These are phyloP conservation scores for Gymnobelideus leadbeateri DNA, from an alignment of 2,113 vertebrate genomes.

Conservation along the genomic window DNA sequence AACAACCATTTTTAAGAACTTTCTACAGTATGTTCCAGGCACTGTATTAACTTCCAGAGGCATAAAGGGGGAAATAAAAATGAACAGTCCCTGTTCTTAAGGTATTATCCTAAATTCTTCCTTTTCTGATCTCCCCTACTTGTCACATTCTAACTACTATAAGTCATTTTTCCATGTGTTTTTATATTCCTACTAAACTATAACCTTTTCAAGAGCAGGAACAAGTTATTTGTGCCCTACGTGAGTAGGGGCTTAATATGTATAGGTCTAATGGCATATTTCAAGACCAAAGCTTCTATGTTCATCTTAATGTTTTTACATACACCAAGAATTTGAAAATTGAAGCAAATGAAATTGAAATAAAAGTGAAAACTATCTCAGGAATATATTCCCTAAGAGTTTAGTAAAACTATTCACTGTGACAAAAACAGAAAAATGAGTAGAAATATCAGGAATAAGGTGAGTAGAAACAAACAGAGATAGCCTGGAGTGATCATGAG, in stretches of 20 bases:
- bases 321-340: neutral
- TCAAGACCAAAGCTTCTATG: too few relatives aligned
- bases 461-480: neutral
- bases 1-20: neutral
- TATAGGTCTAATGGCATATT: too few relatives aligned
- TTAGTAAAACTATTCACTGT: neutral
- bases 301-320: neutral
- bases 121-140: neutral
- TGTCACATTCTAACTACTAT: neutral
- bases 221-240: too few relatives aligned
- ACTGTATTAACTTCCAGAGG: neutral
- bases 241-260: too few relatives aligned
- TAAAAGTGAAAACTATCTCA: constrained; percentile 31
- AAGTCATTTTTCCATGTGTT: neutral
- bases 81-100: neutral
- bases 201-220: neutral
- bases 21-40: neutral
- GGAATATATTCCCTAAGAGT: constrained; percentile 1
- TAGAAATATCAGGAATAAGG: neutral
- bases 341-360: constrained; percentile 17
- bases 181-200: neutral
- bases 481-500: neutral
- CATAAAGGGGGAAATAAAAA: neutral
- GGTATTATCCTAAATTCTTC: neutral
- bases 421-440: neutral